Percentiles rank a stretch among this genome's conserved stretches.
These are phyloP conservation scores for Hipparchia sbordonii DNA, from an alignment of 2,888 invertebrate species.

Conservation along the genomic window DNA sequence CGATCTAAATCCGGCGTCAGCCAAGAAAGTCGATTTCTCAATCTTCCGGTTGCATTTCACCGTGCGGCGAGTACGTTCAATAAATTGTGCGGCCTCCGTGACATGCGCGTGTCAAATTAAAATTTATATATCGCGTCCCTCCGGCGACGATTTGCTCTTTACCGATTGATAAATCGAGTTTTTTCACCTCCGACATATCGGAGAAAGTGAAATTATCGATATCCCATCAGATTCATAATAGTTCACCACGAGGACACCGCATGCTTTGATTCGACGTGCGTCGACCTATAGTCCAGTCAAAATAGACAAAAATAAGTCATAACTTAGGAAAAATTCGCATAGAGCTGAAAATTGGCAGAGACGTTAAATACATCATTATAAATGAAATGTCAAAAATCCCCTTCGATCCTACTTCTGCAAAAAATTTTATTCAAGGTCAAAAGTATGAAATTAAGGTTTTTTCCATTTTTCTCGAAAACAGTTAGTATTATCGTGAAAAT, in stretches of 20 bases:
- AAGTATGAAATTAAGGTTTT: no score
- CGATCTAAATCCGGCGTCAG: constrained; percentile 49
- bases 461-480: no score
- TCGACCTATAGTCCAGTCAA: no score
- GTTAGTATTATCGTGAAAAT: no score
- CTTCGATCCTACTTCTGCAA: no score
- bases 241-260: constrained; percentile 55
- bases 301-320: no score
- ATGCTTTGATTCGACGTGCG: background rate
- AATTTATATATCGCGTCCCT: constrained; percentile 38
- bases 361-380: no score
- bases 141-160: constrained; percentile 60
- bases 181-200: constrained; percentile 57
- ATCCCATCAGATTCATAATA: constrained; percentile 51
- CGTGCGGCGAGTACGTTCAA: constrained; percentile 54
- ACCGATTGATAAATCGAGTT: constrained; percentile 57
- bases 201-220: constrained; percentile 65
- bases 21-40: constrained; percentile 61
- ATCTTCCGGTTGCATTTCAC: constrained; percentile 72
- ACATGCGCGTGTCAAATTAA: constrained; percentile 31
- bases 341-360: no score
- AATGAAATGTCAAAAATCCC: no score
- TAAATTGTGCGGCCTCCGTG: constrained; percentile 48
- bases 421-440: no score
- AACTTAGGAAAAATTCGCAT: no score